Evolutionary conservation across 1,140 invertebrate genomes (phyloP), one percentile per base, ranked within the genome.

Genomic region (Globodera ellingtonae): DNA sequence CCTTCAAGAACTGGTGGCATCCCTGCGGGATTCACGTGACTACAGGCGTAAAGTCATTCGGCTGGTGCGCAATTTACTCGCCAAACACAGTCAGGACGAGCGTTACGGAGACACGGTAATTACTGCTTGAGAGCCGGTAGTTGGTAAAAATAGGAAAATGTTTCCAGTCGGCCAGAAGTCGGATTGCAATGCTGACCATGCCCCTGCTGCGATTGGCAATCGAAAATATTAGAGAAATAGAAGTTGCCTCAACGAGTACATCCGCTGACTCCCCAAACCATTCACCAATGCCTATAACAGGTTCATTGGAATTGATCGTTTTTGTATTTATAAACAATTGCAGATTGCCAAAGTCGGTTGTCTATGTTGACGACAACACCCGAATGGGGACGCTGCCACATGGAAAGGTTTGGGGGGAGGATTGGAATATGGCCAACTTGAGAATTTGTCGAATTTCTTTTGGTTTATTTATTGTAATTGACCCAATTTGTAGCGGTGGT

Each of bases 51-150:
- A 93, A 56, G 94, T 95, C 0, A 92, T 98, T 77, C 90, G 90
- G 44, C 93, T 94, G 15, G 91, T 98, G 46, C 92, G 95, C 80
- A 94, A 95, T 90, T 89, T 96, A 79, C 90, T 98, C 70, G 94
- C 94, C 0, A 98, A 98, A 90, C 96, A 98, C 90, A 94, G 96
- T 84, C 92, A 95, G 86, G 96, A 98, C 90, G 94, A 95, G 88
- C 91, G 96, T 80, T 98, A 96, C 89, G 92, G 90, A 67, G 86
- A 90, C 75, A 90, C 90, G 84, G 92, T 92, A 85, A 84, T 86
- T 86, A 21, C 44, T 44, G 18, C 3, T 62, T 18, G 79, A 73
- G n/a, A 44, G 7, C 1, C 35, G 0, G 35, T 35, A 24, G 44
- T 21, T 67, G n/a, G n/a, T 21, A 13, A 66, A 13, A 66, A 66